These are phyloP conservation scores for Ibidorhyncha struthersii DNA, from an alignment of 2,113 vertebrate species.

Conservation along the genomic window DNA sequence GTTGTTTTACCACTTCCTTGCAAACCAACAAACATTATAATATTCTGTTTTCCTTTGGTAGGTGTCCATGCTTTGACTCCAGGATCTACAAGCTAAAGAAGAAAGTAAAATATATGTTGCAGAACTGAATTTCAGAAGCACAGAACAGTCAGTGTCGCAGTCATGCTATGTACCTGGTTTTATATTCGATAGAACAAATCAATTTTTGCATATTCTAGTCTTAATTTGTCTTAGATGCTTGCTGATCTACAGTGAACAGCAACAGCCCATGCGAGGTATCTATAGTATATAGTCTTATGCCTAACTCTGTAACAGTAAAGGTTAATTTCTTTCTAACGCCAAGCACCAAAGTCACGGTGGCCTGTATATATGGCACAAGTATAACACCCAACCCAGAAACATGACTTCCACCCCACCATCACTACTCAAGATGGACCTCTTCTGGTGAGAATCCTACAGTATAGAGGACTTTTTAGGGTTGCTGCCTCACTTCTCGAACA, in stretches of 20 bases:
- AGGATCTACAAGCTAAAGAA: constrained; percentile 91
- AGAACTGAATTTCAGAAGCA: background rate
- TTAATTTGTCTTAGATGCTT: background rate
- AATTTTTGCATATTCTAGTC: background rate
- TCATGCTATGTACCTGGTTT: background rate
- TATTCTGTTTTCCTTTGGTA: constrained; percentile 97
- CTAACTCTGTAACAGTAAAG: background rate
- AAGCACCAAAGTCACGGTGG: background rate
- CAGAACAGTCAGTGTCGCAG: background rate
- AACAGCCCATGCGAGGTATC: background rate
- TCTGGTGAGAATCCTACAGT: background rate
- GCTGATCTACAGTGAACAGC: background rate
- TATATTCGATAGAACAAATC: background rate
- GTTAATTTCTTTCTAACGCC: background rate
- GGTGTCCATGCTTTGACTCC: constrained; percentile 99
- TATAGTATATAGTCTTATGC: background rate
- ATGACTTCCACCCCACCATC: background rate
- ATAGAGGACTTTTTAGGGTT: background rate
- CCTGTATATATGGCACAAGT: background rate
- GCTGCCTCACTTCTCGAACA: background rate
- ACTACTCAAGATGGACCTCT: background rate
- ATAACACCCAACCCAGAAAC: background rate
- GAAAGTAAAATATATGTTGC: background rate
- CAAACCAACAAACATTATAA: constrained; percentile 99
- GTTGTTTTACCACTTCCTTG: constrained; percentile 99